Base-by-base conservation (phyloP, 2,113 vertebrate species). In the Urocitellus parryii region DNA sequence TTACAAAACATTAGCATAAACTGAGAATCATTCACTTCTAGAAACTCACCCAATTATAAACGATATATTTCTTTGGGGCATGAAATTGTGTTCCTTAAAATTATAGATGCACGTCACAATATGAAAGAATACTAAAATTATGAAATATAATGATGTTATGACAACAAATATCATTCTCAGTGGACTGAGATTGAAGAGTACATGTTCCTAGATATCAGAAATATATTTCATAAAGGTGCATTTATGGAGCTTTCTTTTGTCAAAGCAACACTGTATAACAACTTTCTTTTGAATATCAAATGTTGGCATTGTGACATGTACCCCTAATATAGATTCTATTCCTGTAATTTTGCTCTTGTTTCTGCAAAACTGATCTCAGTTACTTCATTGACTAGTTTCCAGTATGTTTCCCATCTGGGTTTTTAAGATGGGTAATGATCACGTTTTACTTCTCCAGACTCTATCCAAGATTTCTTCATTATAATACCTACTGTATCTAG, bases 11-110 rank as follows among this genome's bases (percentile, higher is more conserved):
- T 63, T 76, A 88, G 20, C 72, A 84, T 18, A 89, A 82, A 27
- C 3, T 63, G 5, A 94, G 39, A 48, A 65, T 3, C 76, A 17
- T 88, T 53, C 25, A 65, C 25, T 34, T 82, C 14, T 39, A 65
- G 68, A 67, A 95, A 70, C 20, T 68, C 61, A 67, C 11, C 7
- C 87, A 72, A 81, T 91, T 84, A 51, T 25, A 88, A 90, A 86
- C 1, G 11, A 86, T 79, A 72, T 10, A 63, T 80, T 78, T 65
- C 61, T 94, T 58, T 13, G 83, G 39, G 27, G 27, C 12, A 70
- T 51, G 73, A 77, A 51, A 34, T 72, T 79, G 27, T 65, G 32
- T 81, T 78, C 42, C 39, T 88, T 82, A 88, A 90, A 96, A 92
- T 68, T 13, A 42, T n/a, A 20, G 14, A 24, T 81, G 58, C 10